These are phyloP conservation scores for Conus canariensis DNA, from an alignment of 2,888 invertebrate genomes.

Conservation along the genomic window DNA sequence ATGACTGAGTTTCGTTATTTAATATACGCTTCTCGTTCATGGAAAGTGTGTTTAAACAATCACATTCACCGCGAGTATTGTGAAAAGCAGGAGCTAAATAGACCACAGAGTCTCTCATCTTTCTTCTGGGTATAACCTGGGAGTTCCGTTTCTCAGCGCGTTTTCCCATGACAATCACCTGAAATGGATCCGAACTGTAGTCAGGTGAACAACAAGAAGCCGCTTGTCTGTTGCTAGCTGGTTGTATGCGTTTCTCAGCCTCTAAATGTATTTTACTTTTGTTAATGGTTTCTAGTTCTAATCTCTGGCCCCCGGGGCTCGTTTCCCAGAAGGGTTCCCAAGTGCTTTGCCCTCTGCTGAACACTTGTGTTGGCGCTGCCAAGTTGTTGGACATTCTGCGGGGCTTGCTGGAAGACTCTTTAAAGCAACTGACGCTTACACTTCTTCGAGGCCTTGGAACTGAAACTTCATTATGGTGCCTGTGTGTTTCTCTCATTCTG, in stretches of 20 bases:
- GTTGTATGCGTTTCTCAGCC: background rate
- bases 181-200: background rate
- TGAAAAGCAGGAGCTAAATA: background rate
- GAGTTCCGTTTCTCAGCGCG: background rate
- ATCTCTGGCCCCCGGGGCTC: background rate
- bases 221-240: background rate
- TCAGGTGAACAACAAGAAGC: background rate
- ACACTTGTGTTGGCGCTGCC: background rate
- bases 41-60: background rate
- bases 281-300: too few relatives aligned
- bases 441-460: background rate
- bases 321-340: constrained; percentile 21
- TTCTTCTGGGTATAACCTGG: background rate
- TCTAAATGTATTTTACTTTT: too few relatives aligned
- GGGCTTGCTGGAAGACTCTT: background rate
- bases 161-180: background rate
- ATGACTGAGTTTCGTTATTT: background rate
- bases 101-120: background rate
- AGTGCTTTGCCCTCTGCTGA: background rate
- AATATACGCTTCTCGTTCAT: background rate
- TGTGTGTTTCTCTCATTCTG: background rate
- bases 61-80: background rate
- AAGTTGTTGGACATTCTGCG: background rate
- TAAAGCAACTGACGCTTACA: background rate
- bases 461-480: background rate